phyloP scores from a whole-genome alignment of 1,140 invertebrate genomes.

The Conus ventricosus region DNA sequence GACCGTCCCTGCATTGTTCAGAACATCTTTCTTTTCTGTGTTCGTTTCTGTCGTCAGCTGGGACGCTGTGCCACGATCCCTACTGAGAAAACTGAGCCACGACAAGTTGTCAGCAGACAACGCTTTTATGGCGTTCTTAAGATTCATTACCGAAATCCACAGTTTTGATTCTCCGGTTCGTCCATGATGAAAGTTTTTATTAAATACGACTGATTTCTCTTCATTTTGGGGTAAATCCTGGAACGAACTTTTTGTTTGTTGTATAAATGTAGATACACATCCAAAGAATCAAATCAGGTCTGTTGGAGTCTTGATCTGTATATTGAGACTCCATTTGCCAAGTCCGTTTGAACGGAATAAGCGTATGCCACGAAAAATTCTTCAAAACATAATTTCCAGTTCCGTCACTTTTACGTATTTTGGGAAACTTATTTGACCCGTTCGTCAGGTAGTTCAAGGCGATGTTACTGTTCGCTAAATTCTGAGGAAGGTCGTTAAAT shows the following conservation, averaged over 20 bases:
- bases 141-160: not conserved
- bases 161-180: not conserved
- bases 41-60: too few species aligned
- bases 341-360: not conserved
- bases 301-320: not conserved
- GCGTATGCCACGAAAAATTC: not conserved
- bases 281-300: not conserved
- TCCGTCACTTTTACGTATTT: not conserved
- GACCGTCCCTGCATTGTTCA: not conserved
- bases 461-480: not conserved
- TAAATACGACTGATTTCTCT: not conserved
- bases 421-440: not conserved
- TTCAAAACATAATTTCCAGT: not conserved
- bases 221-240: too few species aligned
- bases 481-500: not conserved
- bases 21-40: not conserved
- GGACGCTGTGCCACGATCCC: too few species aligned
- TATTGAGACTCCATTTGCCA: not conserved
- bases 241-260: not conserved
- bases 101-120: not conserved
- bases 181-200: not conserved
- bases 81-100: not conserved
- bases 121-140: not conserved
- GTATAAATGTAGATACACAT: not conserved
- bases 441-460: not conserved